A percentile compares a stretch with the other conserved stretches of the same genome.
phyloP scores from a whole-genome alignment of 2,888 invertebrate genomes.

The Spilarctia lutea region DNA sequence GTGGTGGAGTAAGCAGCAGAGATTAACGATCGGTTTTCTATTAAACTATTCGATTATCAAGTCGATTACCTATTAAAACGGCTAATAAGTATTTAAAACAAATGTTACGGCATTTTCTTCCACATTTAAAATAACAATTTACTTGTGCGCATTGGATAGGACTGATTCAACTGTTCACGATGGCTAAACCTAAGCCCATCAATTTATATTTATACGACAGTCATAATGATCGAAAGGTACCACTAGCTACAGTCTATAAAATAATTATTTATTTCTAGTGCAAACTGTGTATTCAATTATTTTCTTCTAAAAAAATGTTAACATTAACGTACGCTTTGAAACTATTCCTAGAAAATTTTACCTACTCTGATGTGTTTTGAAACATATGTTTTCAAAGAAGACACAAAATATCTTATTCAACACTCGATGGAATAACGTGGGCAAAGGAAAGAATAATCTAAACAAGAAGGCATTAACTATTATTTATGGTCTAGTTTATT shows the following conservation, averaged over 20 bases:
- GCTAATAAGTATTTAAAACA: too few relatives aligned
- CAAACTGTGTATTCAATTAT: background rate
- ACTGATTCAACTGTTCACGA: background rate
- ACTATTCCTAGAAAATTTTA: too few relatives aligned
- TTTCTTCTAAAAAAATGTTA: background rate
- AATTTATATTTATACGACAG: background rate
- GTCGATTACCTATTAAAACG: too few relatives aligned
- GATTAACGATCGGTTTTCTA: too few relatives aligned
- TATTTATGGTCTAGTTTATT: background rate
- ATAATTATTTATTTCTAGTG: background rate
- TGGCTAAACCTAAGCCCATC: background rate
- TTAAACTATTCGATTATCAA: too few relatives aligned
- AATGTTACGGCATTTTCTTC: background rate
- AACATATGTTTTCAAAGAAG: too few relatives aligned
- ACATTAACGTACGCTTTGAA: background rate
- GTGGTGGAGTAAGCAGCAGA: too few relatives aligned
- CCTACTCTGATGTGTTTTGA: too few relatives aligned
- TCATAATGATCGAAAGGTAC: background rate
- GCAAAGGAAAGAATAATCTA: background rate
- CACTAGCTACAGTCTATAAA: background rate
- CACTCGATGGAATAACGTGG: background rate
- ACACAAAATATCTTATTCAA: too few relatives aligned
- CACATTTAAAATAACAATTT: background rate
- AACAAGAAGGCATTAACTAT: background rate
- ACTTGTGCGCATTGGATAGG: background rate